Percentiles rank a stretch among this genome's conserved stretches.
Evolutionary conservation across 2,888 invertebrate genomes (phyloP).

Genomic region (Drosophila lutescens): DNA sequence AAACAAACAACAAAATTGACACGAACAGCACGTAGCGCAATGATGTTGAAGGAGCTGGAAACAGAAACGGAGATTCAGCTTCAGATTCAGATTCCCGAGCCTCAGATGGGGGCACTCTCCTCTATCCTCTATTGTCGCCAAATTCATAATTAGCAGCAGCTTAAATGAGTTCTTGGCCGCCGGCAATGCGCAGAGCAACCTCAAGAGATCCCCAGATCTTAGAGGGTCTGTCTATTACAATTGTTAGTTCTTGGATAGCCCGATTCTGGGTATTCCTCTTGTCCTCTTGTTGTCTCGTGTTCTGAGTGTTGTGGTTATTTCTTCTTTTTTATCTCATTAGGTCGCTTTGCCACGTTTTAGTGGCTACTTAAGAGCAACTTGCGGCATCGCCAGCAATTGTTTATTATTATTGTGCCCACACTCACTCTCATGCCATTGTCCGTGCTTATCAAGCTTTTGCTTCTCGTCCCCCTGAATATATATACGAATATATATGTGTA

Average conservation of each 20-base stretch:
- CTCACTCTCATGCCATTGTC: slow-evolving; percentile 41
- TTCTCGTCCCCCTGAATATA: slow-evolving; percentile 2
- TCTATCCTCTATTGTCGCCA: slow-evolving; percentile 60
- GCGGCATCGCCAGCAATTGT: slow-evolving; percentile 43
- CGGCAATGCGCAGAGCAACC: slow-evolving; percentile 53
- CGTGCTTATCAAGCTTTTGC: slow-evolving; percentile 48
- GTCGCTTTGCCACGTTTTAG: slow-evolving; percentile 69
- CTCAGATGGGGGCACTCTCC: slow-evolving; percentile 3
- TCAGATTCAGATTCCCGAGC: slow-evolving; percentile 7
- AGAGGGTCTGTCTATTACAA: slow-evolving; percentile 26
- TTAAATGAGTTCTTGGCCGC: slow-evolving; percentile 51
- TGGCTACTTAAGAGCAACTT: slow-evolving; percentile 48
- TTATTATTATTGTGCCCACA: slow-evolving; percentile 35
- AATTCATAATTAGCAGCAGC: slow-evolving; percentile 71
- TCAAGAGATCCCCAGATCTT: slow-evolving; percentile 34
- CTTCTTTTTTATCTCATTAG: slow-evolving; percentile 64
- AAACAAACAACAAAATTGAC: slow-evolving; percentile 76
- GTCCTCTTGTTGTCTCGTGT: slow-evolving; percentile 3
- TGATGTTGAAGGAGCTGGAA: slow-evolving; percentile 55
- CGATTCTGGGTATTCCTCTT: slow-evolving; percentile 26
- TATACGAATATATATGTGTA: background rate
- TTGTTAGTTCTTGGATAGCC: slow-evolving; percentile 47
- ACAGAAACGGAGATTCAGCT: slow-evolving; percentile 11
- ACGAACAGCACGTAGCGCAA: slow-evolving; percentile 75
- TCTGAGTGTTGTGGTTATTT: slow-evolving; percentile 5